These are phyloP conservation scores for Mythimna loreyi DNA, from an alignment of 2,888 invertebrate genomes.

Conservation along the genomic window DNA sequence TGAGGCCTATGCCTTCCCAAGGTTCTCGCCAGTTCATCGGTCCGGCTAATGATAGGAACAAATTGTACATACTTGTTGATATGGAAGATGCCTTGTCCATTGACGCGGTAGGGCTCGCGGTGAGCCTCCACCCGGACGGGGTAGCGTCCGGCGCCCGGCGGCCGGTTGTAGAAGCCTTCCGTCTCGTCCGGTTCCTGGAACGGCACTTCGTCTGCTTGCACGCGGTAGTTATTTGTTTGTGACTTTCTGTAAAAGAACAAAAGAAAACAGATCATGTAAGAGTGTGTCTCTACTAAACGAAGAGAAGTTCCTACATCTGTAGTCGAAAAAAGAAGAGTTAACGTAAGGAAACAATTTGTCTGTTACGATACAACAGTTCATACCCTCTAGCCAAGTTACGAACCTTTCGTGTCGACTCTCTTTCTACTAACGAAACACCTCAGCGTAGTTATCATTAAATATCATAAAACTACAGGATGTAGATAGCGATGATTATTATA, in stretches of 20 bases:
- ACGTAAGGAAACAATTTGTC: not conserved
- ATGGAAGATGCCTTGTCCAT: slow-evolving; percentile 57
- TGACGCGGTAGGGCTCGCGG: slow-evolving; percentile 58
- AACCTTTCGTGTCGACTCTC: too few relatives aligned
- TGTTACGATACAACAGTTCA: not conserved
- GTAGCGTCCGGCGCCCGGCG: slow-evolving; percentile 75
- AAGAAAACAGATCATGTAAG: not conserved
- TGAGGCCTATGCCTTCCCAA: too few relatives aligned
- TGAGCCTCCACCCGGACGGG: slow-evolving; percentile 74
- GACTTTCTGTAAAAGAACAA: slow-evolving; percentile 23
- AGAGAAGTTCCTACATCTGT: not conserved
- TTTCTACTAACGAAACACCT: too few relatives aligned
- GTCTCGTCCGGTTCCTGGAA: slow-evolving; percentile 77
- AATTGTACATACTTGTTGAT: slow-evolving; percentile 53
- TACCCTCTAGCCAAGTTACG: too few relatives aligned
- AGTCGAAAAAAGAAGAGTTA: not conserved
- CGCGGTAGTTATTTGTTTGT: slow-evolving; percentile 41
- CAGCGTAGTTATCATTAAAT: too few relatives aligned
- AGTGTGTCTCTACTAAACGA: not conserved
- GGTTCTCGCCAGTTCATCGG: too few relatives aligned
- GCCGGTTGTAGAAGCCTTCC: slow-evolving; percentile 83
- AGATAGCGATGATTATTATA: too few relatives aligned
- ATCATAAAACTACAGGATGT: too few relatives aligned
- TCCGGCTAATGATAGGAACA: too few relatives aligned
- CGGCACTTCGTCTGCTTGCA: slow-evolving; percentile 75